A percentile compares a stretch with the other conserved stretches of the same genome.
Conservation (phyloP, 2,888 invertebrate genomes). For the Ypsolopha scabrella region DNA sequence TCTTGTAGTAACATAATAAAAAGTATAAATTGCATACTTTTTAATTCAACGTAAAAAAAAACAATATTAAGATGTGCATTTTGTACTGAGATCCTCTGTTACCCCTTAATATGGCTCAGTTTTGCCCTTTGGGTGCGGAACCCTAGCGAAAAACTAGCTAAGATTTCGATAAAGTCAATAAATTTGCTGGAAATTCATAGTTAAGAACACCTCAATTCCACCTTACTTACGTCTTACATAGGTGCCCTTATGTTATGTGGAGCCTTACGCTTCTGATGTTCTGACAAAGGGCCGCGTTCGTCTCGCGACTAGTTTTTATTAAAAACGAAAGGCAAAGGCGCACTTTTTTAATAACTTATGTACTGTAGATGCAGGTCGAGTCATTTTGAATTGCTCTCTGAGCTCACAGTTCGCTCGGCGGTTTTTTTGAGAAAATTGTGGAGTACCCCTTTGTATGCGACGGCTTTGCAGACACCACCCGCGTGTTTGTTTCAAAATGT, state of each 20-base stretch:
- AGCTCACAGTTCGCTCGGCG: constrained; percentile 33
- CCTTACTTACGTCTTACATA: no score
- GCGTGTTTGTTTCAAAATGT: constrained; percentile 28
- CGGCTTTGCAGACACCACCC: constrained; percentile 40
- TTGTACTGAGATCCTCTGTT: no score
- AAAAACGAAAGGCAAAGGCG: constrained; percentile 60
- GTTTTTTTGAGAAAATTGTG: constrained; percentile 53
- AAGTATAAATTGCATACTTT: no score
- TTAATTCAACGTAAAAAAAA: no score
- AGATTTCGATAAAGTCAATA: no score
- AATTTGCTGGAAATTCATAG: no score
- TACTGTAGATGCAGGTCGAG: constrained; percentile 39
- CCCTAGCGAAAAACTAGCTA: no score
- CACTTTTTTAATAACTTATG: constrained; percentile 70
- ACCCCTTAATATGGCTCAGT: no score
- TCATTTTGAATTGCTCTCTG: constrained; percentile 38
- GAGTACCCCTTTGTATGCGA: constrained; percentile 45
- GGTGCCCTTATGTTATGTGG: constrained; percentile 47
- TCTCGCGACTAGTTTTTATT: constrained; percentile 64
- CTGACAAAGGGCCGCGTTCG: constrained; percentile 61
- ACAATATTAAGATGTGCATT: no score
- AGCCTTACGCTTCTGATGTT: constrained; percentile 57
- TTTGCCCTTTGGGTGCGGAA: no score
- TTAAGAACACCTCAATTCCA: no score
- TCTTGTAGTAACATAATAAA: no score